Evolutionary conservation across 2,888 invertebrate species (phyloP).

Genomic region (Spilosoma lubricipeda): DNA sequence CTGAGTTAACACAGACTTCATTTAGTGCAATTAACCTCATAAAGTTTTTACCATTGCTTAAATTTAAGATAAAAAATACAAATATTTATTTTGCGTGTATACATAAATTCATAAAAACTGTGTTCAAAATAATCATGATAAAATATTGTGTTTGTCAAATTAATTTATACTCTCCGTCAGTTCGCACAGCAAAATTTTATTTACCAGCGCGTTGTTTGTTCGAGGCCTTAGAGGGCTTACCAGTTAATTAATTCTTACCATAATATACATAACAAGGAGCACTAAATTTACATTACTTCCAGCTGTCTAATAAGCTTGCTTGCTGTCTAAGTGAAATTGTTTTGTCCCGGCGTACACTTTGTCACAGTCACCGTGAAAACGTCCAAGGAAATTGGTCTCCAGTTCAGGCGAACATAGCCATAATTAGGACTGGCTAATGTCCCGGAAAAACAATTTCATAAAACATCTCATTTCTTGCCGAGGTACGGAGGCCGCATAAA

Average conservation of each 20-base stretch:
- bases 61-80: not conserved
- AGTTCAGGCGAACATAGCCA: slow-evolving; percentile 67
- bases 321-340: slow-evolving; percentile 73
- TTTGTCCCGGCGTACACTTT: slow-evolving; percentile 71
- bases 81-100: not conserved
- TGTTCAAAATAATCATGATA: slow-evolving; percentile 12
- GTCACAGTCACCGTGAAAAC: slow-evolving; percentile 80
- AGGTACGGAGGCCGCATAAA: slow-evolving; percentile 69
- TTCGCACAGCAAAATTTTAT: slow-evolving; percentile 32
- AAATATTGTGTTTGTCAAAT: slow-evolving; percentile 26
- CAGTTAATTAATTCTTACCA: slow-evolving; percentile 48
- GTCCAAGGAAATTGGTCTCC: slow-evolving; percentile 79
- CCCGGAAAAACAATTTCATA: slow-evolving; percentile 85
- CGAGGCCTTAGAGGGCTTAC: slow-evolving; percentile 37
- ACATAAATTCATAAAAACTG: not conserved
- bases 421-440: slow-evolving; percentile 85
- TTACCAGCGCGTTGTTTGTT: slow-evolving; percentile 35
- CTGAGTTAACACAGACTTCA: not conserved
- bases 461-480: slow-evolving; percentile 78
- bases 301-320: slow-evolving; percentile 71
- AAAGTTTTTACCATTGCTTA: not conserved
- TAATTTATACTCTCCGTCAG: slow-evolving; percentile 31
- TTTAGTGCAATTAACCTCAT: not conserved
- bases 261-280: slow-evolving; percentile 48
- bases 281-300: slow-evolving; percentile 72